Evolutionary conservation across 2,113 vertebrate genomes (phyloP).

Genomic region (Synodontis membranacea): DNA sequence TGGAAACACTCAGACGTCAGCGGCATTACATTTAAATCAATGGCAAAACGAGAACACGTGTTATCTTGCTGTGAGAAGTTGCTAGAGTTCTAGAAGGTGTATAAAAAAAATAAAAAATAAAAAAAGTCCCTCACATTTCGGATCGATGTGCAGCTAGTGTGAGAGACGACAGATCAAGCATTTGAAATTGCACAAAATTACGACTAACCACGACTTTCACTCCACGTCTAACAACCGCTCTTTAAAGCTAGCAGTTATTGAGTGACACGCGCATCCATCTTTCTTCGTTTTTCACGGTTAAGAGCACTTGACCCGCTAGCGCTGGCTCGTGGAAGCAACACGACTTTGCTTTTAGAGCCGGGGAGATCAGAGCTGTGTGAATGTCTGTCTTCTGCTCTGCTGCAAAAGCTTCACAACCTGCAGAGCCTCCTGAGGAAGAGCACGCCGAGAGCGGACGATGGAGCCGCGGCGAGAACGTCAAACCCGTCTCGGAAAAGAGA

Average conservation of each 20-base stretch:
- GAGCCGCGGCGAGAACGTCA: neutral
- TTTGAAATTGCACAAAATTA: neutral
- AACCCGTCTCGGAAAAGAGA: neutral
- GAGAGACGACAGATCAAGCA: neutral
- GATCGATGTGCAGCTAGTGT: neutral
- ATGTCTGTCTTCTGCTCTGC: slow-evolving; percentile 25
- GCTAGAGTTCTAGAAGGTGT: too few relatives aligned
- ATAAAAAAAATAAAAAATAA: neutral
- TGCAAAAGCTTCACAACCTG: neutral
- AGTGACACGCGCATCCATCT: slow-evolving; percentile 21
- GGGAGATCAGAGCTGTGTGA: neutral
- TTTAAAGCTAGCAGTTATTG: slow-evolving; percentile 11
- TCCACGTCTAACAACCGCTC: neutral
- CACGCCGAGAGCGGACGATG: slow-evolving; percentile 8
- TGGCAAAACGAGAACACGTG: neutral
- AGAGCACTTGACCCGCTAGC: slow-evolving; percentile 47
- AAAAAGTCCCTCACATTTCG: neutral
- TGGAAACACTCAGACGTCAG: neutral
- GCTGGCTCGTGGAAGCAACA: slow-evolving; percentile 39
- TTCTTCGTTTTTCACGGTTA: slow-evolving; percentile 29
- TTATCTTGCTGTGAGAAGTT: neutral
- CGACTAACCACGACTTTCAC: neutral
- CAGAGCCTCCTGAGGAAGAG: neutral
- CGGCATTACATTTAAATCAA: neutral
- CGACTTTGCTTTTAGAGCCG: slow-evolving; percentile 49